phyloP scores from a whole-genome alignment of 1,140 invertebrate species.

The Octopus sinensis region DNA sequence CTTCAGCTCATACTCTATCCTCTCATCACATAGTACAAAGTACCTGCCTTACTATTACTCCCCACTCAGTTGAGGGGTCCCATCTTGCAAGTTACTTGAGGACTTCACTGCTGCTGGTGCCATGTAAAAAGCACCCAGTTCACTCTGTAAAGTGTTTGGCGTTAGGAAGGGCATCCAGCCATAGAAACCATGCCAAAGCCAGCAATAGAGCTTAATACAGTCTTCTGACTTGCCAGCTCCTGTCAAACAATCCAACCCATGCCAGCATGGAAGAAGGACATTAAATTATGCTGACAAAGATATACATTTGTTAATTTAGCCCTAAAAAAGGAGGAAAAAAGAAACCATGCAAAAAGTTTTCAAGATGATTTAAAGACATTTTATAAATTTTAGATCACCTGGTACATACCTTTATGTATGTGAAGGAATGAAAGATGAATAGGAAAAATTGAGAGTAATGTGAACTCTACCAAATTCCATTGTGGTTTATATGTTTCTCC shows the following conservation, averaged over 20 bases:
- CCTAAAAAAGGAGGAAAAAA: background rate
- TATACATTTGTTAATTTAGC: background rate
- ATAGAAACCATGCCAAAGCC: too few relatives aligned
- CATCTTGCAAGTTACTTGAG: too few relatives aligned
- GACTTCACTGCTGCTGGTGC: too few relatives aligned
- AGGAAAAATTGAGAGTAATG: conserved; percentile 32
- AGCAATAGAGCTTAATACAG: too few relatives aligned
- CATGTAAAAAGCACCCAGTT: too few relatives aligned
- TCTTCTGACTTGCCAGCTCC: background rate
- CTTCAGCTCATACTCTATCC: too few relatives aligned
- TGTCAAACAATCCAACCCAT: background rate
- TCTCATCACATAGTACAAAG: too few relatives aligned
- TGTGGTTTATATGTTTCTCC: conserved; percentile 20
- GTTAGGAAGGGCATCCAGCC: too few relatives aligned
- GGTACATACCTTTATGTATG: conserved; percentile 20
- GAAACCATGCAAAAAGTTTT: background rate
- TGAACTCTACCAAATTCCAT: conserved; percentile 39
- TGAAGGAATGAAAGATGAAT: conserved; percentile 29
- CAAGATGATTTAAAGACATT: background rate
- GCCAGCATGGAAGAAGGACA: background rate
- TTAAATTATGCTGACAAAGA: background rate
- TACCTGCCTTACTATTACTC: too few relatives aligned
- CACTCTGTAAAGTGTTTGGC: too few relatives aligned
- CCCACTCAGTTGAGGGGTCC: too few relatives aligned
- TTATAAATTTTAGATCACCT: conserved; percentile 24